phyloP scores from a whole-genome alignment of 2,888 invertebrate genomes.

The Timema podura region DNA sequence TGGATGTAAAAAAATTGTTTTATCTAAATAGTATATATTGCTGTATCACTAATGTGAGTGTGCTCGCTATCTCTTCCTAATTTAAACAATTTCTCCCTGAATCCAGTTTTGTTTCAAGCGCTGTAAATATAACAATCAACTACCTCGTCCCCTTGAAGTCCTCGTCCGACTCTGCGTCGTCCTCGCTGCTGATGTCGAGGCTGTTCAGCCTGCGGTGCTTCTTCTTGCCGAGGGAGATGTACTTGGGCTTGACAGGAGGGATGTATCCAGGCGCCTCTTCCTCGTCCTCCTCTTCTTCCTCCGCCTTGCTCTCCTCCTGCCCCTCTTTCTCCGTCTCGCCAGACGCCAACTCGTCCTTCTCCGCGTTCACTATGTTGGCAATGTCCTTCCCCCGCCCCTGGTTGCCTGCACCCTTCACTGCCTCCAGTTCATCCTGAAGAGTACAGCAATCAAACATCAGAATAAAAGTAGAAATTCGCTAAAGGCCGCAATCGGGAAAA shows the following conservation, averaged over 20 bases:
- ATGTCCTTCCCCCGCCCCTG: slow-evolving; percentile 88
- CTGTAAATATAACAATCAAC: too few species aligned
- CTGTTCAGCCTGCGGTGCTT: slow-evolving; percentile 75
- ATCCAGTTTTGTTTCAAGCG: too few species aligned
- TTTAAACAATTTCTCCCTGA: neutral
- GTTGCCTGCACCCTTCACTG: slow-evolving; percentile 73
- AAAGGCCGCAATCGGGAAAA: too few species aligned
- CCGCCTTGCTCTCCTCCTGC: slow-evolving; percentile 38
- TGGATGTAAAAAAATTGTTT: too few species aligned
- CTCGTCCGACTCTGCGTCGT: slow-evolving; percentile 80
- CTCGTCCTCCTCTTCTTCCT: slow-evolving; percentile 29
- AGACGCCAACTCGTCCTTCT: slow-evolving; percentile 56
- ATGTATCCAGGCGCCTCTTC: slow-evolving; percentile 30
- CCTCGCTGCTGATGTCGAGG: slow-evolving; percentile 72
- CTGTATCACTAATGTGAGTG: too few species aligned
- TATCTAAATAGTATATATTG: too few species aligned
- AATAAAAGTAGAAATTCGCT: too few species aligned
- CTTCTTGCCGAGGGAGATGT: slow-evolving; percentile 47
- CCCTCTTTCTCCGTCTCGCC: slow-evolving; percentile 43
- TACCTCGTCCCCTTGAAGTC: slow-evolving; percentile 85
- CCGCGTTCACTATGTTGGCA: slow-evolving; percentile 76
- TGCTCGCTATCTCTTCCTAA: neutral
- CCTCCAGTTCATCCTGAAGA: slow-evolving; percentile 63
- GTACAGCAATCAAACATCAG: too few species aligned
- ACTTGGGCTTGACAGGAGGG: slow-evolving; percentile 30